Evolutionary conservation across 2,113 vertebrate genomes (phyloP).

Genomic region (Colius striatus): DNA sequence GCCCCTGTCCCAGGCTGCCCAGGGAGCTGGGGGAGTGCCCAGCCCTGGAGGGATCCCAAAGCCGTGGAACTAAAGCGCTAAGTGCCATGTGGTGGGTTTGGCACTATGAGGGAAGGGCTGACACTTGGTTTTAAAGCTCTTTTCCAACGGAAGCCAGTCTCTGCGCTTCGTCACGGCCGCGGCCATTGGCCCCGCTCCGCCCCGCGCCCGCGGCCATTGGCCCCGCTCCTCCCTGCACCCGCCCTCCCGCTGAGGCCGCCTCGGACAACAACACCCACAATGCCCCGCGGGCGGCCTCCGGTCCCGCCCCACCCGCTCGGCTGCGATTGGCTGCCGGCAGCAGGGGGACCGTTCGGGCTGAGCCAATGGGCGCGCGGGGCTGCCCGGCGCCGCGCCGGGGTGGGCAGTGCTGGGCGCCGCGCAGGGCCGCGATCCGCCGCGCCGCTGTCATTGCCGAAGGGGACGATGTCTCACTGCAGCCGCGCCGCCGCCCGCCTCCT

Average conservation of each 20-base stretch:
- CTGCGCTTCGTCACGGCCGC: too few species aligned
- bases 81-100: background rate
- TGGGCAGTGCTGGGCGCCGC: background rate
- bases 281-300: rapidly evolving
- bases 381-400: background rate
- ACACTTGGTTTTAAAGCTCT: background rate
- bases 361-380: background rate
- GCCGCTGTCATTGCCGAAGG: background rate
- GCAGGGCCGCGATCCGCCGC: background rate
- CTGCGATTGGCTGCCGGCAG: background rate
- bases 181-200: too few species aligned
- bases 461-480: constrained; percentile 44
- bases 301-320: rapidly evolving
- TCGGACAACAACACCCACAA: background rate
- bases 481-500: constrained; percentile 9
- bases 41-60: background rate
- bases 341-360: rapidly evolving
- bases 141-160: background rate
- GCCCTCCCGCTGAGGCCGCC: rapidly evolving
- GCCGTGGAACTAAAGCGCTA: background rate
- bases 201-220: background rate
- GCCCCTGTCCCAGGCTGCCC: too few species aligned
- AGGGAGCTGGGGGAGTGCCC: too few species aligned
- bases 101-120: background rate
- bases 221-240: too few species aligned